These are phyloP conservation scores for Aldabrachelys gigantea DNA, from an alignment of 2,113 vertebrate species.

Conservation along the genomic window DNA sequence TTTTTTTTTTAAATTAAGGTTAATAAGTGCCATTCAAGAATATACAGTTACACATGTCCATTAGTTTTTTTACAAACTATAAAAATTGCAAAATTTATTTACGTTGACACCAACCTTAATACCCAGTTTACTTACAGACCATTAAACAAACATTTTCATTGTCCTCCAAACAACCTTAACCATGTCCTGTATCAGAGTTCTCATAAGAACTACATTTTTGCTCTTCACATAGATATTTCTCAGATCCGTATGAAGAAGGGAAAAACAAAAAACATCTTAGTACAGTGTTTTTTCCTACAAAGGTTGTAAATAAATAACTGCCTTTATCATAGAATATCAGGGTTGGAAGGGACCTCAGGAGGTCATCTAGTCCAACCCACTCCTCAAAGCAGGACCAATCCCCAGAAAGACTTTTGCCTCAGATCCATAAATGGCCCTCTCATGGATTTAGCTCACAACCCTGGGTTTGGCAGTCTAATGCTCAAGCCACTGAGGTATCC, in stretches of 20 bases:
- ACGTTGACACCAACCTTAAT: not conserved
- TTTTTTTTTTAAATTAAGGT: not conserved
- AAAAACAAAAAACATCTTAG: not conserved
- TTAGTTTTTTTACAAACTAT: not conserved
- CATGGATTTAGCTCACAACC: too few species aligned
- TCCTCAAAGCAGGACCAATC: too few species aligned
- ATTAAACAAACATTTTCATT: not conserved
- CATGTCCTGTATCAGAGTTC: not conserved
- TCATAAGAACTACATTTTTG: not conserved
- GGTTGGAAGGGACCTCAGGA: too few species aligned
- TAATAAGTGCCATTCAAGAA: not conserved
- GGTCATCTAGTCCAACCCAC: too few species aligned
- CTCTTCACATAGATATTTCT: not conserved
- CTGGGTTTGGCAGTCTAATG: too few species aligned
- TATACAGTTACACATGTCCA: not conserved
- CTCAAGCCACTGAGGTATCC: too few species aligned
- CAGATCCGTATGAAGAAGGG: not conserved
- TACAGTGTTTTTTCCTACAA: not conserved
- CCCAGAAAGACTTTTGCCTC: too few species aligned
- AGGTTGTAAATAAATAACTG: not conserved
- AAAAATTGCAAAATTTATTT: not conserved
- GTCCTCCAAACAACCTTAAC: not conserved
- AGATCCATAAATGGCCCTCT: too few species aligned
- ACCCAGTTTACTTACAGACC: not conserved
- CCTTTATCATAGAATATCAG: not conserved